Conservation (phyloP, 2,113 vertebrate genomes). For the Seriola rivoliana region DNA sequence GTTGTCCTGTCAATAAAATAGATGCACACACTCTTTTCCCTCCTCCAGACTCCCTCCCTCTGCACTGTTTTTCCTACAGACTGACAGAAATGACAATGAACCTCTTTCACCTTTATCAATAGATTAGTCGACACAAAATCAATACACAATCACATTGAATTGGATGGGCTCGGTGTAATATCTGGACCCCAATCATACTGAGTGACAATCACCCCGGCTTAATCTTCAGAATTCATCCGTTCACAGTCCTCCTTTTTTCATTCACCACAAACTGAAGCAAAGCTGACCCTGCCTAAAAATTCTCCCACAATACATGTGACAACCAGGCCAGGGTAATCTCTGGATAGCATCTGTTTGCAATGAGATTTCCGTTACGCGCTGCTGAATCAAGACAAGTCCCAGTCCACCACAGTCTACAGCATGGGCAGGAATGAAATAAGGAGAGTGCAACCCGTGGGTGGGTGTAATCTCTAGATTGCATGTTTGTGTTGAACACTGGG, state of each 20-base stretch:
- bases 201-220: conserved; percentile 31
- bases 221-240: conserved; percentile 18
- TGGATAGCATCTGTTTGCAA: conserved; percentile 54
- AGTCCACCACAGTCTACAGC: conserved; percentile 22
- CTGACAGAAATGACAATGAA: conserved; percentile 38
- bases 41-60: conserved; percentile 6
- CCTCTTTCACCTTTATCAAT: conserved; percentile 43
- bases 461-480: conserved; percentile 34
- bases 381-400: conserved; percentile 35
- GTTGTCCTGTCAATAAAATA: conserved; percentile 16
- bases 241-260: background rate
- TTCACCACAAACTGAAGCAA: conserved; percentile 4
- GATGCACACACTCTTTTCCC: conserved; percentile 15
- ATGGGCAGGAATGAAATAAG: conserved; percentile 22
- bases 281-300: background rate
- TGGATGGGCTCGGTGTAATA: conserved; percentile 23
- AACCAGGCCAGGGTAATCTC: conserved; percentile 48
- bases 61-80: background rate
- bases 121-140: conserved; percentile 48
- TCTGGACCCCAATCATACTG: conserved; percentile 24
- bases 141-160: conserved; percentile 62
- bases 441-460: conserved; percentile 4
- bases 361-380: conserved; percentile 57
- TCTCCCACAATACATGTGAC: background rate
- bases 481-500: conserved; percentile 32